A percentile compares a stretch with the other conserved stretches of the same genome.
These are phyloP conservation scores for Lucilia sericata DNA, from an alignment of 1,140 invertebrate genomes.

Conservation along the genomic window DNA sequence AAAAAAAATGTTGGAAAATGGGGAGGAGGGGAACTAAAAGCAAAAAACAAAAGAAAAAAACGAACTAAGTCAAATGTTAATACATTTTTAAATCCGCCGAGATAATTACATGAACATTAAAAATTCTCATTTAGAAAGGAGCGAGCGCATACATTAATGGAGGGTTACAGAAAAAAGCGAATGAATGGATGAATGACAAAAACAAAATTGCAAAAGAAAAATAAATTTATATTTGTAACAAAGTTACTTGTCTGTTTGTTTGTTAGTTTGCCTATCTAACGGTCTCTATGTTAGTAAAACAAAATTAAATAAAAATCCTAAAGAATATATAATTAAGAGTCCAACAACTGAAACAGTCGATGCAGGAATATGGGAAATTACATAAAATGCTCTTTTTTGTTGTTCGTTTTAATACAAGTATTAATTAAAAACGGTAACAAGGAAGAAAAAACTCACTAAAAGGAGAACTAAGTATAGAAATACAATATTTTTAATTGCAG, in stretches of 20 bases:
- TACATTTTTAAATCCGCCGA: slow-evolving; percentile 18
- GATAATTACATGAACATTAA: slow-evolving; percentile 21
- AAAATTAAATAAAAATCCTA: slow-evolving; percentile 3
- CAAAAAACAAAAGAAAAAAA: background rate
- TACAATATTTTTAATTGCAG: background rate
- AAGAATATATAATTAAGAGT: slow-evolving; percentile 17
- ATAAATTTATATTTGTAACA: slow-evolving; percentile 2
- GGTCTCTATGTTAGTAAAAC: background rate
- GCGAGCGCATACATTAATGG: background rate
- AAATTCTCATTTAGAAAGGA: background rate
- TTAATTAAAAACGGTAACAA: slow-evolving; percentile 10
- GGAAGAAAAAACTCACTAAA: background rate
- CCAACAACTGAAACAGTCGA: background rate
- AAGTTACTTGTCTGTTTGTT: background rate
- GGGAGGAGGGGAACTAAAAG: background rate
- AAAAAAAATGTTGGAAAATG: background rate
- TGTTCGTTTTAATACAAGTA: background rate
- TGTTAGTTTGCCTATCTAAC: no score
- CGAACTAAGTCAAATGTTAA: slow-evolving; percentile 4
- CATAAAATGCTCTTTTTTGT: background rate
- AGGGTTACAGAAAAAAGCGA: background rate
- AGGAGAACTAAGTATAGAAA: background rate
- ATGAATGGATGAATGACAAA: background rate
- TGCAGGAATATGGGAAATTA: background rate
- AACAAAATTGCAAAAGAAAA: background rate